A percentile compares a stretch with the other conserved stretches of the same genome.
Conservation (phyloP, 2,888 invertebrate species). For the Lepidochrysops patricia region DNA sequence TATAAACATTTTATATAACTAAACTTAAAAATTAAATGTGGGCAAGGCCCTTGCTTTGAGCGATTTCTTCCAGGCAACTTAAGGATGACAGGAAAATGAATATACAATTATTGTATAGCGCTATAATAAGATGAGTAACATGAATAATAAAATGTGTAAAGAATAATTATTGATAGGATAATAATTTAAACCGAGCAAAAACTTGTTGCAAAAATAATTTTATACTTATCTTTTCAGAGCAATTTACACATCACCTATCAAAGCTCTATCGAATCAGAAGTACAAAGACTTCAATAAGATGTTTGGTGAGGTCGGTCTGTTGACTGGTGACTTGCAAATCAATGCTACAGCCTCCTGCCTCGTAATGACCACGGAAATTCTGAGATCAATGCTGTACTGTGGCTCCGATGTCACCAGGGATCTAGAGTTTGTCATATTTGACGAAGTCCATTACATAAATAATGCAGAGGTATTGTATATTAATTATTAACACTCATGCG, state of each 20-base stretch:
- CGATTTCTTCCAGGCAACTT: no score
- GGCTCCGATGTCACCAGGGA: conserved; percentile 96
- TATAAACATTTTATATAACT: no score
- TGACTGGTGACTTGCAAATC: conserved; percentile 97
- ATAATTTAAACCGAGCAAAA: no score
- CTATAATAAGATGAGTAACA: no score
- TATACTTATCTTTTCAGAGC: conserved; percentile 64
- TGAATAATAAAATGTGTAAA: no score
- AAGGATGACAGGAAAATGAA: no score
- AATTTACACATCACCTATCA: conserved; percentile 99
- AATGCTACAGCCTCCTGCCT: conserved; percentile 94
- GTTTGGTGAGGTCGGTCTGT: conserved; percentile 93
- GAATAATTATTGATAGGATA: no score
- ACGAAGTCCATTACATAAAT: conserved; percentile 99
- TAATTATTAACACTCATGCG: no score
- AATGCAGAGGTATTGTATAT: conserved; percentile 90
- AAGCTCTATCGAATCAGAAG: conserved; percentile 98
- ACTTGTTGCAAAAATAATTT: background rate
- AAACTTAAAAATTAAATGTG: no score
- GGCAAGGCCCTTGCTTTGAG: no score
- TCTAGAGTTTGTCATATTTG: conserved; percentile 98
- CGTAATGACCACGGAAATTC: conserved; percentile 99
- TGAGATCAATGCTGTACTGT: conserved; percentile 96
- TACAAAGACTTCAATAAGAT: conserved; percentile 96
- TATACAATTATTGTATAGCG: no score